Evolutionary conservation across 1,140 invertebrate species (phyloP).

Genomic region (Linepithema humile): DNA sequence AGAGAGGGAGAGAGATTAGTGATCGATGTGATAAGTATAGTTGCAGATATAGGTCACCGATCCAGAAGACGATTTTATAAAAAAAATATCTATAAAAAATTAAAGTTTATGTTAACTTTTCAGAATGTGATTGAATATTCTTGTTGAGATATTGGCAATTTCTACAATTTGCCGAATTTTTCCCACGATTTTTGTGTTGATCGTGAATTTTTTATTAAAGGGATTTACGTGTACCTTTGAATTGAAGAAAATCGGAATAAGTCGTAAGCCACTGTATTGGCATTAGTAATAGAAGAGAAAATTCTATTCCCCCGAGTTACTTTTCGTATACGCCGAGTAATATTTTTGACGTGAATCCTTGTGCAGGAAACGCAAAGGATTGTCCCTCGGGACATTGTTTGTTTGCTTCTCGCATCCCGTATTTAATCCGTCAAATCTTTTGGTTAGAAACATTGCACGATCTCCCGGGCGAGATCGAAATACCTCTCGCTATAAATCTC

Average conservation of each 20-base stretch:
- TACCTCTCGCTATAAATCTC: neutral
- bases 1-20: too few species aligned
- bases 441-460: neutral
- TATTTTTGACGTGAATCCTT: constrained; percentile 20
- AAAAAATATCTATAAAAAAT: neutral
- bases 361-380: neutral
- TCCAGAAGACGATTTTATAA: too few species aligned
- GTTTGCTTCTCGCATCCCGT: neutral
- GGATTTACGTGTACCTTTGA: neutral
- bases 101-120: neutral
- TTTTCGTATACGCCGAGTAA: neutral
- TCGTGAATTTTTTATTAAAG: neutral
- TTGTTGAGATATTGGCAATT: neutral
- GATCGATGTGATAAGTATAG: constrained; percentile 46
- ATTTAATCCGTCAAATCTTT: constrained; percentile 25
- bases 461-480: neutral
- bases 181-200: neutral
- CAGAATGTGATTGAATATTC: neutral
- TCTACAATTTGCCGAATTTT: neutral
- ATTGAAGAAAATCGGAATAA: neutral
- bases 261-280: neutral
- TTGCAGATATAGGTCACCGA: constrained; percentile 23
- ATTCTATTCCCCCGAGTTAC: neutral
- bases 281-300: neutral
- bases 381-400: neutral